Evolutionary conservation across 2,113 vertebrate species (phyloP).

Genomic region (Nematolebias whitei): DNA sequence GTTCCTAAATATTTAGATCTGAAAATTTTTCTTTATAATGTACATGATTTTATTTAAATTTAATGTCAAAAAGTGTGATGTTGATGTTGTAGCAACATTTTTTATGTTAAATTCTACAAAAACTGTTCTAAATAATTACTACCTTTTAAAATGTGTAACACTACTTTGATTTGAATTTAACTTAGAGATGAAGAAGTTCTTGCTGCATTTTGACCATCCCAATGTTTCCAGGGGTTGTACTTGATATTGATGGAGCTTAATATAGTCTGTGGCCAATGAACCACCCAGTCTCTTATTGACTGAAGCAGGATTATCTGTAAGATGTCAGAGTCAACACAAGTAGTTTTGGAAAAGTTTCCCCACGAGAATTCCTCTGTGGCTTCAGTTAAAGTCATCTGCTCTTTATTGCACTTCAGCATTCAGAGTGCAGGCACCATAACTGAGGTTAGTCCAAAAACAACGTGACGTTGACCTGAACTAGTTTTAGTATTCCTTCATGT

Average conservation of each 20-base stretch:
- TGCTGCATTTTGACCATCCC: constrained; percentile 1
- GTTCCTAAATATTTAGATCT: too few species aligned
- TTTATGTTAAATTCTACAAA: background rate
- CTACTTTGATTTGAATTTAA: constrained; percentile 5
- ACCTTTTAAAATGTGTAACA: background rate
- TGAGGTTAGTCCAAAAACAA: constrained; percentile 41
- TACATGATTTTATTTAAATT: too few species aligned
- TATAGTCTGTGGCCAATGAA: constrained; percentile 51
- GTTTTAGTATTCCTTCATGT: constrained; percentile 20
- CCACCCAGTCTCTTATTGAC: constrained; percentile 44
- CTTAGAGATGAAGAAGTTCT: background rate
- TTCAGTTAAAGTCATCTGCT: constrained; percentile 70
- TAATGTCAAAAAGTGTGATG: too few species aligned
- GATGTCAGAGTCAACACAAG: constrained; percentile 56
- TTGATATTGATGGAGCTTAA: constrained; percentile 45
- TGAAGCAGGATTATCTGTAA: constrained; percentile 52
- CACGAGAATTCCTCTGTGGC: constrained; percentile 39
- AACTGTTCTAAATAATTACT: background rate
- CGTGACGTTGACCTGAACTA: constrained; percentile 16
- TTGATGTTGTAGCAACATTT: too few species aligned
- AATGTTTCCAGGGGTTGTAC: constrained; percentile 31
- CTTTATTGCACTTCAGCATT: constrained; percentile 43
- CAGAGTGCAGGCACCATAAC: constrained; percentile 7
- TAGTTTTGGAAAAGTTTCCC: constrained; percentile 53
- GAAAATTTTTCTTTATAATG: too few species aligned